A percentile compares a stretch with the other conserved stretches of the same genome.
Conservation (phyloP, 2,797 vertebrate species). For the Molossus alvarezi region DNA sequence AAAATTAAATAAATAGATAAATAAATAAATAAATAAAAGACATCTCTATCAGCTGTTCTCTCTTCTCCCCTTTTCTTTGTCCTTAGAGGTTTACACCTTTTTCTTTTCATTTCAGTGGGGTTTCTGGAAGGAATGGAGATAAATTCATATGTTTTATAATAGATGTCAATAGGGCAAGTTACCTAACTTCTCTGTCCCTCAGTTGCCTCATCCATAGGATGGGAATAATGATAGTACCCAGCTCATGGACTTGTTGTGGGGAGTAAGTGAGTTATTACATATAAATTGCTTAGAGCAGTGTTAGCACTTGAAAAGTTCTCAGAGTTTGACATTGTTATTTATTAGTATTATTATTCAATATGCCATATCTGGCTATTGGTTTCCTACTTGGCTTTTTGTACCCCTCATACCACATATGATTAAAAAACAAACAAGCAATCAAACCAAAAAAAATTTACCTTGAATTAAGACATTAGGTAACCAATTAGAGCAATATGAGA, state of each 20-base stretch:
- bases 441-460: neutral
- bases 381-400: neutral
- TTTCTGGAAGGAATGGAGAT: neutral
- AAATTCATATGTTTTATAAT: neutral
- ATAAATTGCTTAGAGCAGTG: neutral
- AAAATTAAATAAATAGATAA: neutral
- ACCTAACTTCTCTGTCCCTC: neutral
- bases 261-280: neutral
- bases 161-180: neutral
- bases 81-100: neutral
- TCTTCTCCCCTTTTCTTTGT: neutral
- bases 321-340: neutral
- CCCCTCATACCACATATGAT: neutral
- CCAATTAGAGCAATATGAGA: neutral
- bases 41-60: neutral
- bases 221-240: neutral
- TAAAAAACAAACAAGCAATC: neutral
- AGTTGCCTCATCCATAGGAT: neutral
- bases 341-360: slow-evolving; percentile 9
- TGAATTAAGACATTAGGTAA: neutral
- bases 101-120: neutral
- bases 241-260: neutral
- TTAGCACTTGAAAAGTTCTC: neutral
- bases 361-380: neutral
- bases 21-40: neutral